Conservation (phyloP, 1,140 invertebrate genomes). For the Pemphigus obesinymphae region DNA sequence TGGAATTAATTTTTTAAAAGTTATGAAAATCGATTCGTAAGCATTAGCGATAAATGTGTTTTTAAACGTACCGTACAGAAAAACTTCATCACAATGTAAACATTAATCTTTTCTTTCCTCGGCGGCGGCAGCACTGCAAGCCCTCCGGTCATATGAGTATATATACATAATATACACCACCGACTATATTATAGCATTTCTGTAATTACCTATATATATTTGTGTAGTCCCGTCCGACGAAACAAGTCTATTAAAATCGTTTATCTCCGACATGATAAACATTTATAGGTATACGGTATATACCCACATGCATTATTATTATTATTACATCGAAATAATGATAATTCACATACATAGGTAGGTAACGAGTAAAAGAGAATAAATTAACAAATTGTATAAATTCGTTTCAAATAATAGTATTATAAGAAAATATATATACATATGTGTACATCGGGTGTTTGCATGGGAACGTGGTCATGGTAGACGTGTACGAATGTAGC, state of each 20-base stretch:
- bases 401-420: too few relatives aligned
- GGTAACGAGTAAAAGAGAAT: too few relatives aligned
- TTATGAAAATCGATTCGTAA: conserved; percentile 23
- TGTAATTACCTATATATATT: neutral
- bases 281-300: neutral
- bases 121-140: neutral
- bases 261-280: neutral
- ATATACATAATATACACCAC: neutral
- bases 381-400: too few relatives aligned
- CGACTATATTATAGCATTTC: neutral
- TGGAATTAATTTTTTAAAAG: neutral
- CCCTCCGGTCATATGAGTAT: neutral
- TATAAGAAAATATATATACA: too few relatives aligned
- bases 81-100: conserved; percentile 12
- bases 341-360: neutral
- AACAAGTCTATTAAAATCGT: conserved; percentile 17
- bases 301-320: neutral
- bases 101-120: conserved; percentile 7
- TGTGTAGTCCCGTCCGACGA: neutral
- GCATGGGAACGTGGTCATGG: too few relatives aligned
- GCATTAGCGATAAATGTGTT: conserved; percentile 19
- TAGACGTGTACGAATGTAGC: too few relatives aligned
- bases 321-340: neutral
- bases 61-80: conserved; percentile 12
- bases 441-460: too few relatives aligned